phyloP scores from a whole-genome alignment of 2,888 invertebrate genomes.

The Trachelus troglodyta region DNA sequence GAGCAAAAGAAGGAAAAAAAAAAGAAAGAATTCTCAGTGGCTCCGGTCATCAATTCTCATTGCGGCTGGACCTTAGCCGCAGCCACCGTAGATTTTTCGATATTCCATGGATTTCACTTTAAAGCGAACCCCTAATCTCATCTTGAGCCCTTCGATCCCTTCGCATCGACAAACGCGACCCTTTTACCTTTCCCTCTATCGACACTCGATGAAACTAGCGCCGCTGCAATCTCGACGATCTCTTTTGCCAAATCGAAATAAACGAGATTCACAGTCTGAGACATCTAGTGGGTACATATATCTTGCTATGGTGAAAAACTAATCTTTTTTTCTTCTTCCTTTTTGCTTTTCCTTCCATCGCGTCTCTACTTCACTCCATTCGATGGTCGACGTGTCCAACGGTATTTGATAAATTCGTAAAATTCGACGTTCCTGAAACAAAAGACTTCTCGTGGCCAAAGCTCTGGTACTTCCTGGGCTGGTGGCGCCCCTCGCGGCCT shows the following conservation, averaged over 20 bases:
- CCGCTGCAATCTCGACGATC: not conserved
- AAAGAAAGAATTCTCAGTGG: not conserved
- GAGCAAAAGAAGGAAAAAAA: not conserved
- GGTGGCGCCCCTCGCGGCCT: no score
- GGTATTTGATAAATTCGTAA: no score
- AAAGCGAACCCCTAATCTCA: conserved; percentile 2
- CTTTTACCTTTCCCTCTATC: not conserved
- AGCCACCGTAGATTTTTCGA: conserved; percentile 1
- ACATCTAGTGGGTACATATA: not conserved
- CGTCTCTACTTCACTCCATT: no score
- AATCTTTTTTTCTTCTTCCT: no score
- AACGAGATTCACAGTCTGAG: not conserved
- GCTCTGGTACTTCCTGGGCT: no score
- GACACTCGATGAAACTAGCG: not conserved
- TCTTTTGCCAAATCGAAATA: not conserved
- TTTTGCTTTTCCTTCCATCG: no score
- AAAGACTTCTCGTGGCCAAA: no score
- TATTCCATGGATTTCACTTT: conserved; percentile 1
- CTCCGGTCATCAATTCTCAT: not conserved
- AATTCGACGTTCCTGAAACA: no score
- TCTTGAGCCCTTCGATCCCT: not conserved
- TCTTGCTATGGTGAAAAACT: no score
- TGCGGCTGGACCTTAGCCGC: not conserved
- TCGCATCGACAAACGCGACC: not conserved
- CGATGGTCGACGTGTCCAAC: no score